phyloP scores from a whole-genome alignment of 92 coral and sea anemone species.

The Actinernus sp. region DNA sequence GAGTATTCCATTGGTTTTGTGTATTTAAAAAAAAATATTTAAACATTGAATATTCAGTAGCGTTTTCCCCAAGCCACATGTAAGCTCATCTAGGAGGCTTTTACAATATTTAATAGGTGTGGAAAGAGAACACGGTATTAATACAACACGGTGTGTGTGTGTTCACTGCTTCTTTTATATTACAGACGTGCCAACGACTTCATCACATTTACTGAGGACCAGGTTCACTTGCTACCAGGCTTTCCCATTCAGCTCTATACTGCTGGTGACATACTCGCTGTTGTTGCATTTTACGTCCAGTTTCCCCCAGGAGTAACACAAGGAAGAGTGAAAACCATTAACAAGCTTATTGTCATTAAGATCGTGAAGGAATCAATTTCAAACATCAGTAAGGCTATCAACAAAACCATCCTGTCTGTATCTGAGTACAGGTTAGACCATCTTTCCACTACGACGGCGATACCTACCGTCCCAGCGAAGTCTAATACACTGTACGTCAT shows the following conservation, averaged over 20 bases:
- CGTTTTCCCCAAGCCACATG: too few species aligned
- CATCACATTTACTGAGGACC: slow-evolving; percentile 17
- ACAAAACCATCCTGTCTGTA: slow-evolving; percentile 9
- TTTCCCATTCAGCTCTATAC: slow-evolving; percentile 24
- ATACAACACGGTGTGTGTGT: too few species aligned
- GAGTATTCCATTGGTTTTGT: too few species aligned
- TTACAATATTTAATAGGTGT: too few species aligned
- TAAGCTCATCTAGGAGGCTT: too few species aligned
- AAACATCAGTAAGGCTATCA: slow-evolving; percentile 22
- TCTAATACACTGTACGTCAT: background rate
- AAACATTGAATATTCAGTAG: too few species aligned
- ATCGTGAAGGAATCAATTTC: slow-evolving; percentile 24
- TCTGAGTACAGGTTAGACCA: slow-evolving; percentile 3
- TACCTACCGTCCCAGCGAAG: too few species aligned
- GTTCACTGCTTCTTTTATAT: slow-evolving; percentile 2
- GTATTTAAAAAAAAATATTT: too few species aligned
- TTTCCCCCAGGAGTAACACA: slow-evolving; percentile 42
- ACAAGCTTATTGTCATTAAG: slow-evolving; percentile 1
- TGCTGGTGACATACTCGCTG: too few species aligned
- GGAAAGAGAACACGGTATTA: too few species aligned
- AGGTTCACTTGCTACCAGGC: too few species aligned
- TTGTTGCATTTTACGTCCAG: slow-evolving; percentile 36
- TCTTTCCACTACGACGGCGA: too few species aligned
- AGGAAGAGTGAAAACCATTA: slow-evolving; percentile 5
- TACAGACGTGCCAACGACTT: slow-evolving; percentile 10